phyloP scores from a whole-genome alignment of 1,140 invertebrate species.

The Mercenaria mercenaria region DNA sequence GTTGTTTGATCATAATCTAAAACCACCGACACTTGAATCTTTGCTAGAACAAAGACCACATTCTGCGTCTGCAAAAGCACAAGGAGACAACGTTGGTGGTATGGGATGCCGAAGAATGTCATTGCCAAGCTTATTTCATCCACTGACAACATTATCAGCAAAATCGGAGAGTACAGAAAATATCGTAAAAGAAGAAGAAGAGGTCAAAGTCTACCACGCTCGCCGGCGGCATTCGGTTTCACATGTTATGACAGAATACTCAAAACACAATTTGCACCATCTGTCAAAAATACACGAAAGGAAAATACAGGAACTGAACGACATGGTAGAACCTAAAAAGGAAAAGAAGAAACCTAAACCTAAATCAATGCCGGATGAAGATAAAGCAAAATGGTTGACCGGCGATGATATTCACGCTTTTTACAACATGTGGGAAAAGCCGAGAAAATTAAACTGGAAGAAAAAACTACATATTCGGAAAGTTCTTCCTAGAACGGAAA shows the following conservation, averaged over 20 bases:
- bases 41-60: neutral
- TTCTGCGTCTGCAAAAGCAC: neutral
- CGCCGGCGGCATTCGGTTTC: neutral
- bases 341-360: neutral
- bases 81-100: neutral
- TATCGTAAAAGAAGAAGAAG: neutral
- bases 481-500: neutral
- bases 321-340: neutral
- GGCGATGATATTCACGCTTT: conserved; percentile 12
- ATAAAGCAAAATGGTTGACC: neutral
- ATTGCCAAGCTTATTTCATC: conserved; percentile 43
- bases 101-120: neutral
- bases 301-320: neutral
- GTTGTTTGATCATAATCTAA: neutral
- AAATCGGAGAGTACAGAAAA: neutral
- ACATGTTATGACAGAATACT: conserved; percentile 21
- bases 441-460: neutral
- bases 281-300: neutral
- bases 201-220: neutral
- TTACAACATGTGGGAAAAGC: conserved; percentile 1
- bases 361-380: neutral
- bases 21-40: neutral
- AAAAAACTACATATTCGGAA: neutral
- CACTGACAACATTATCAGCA: neutral
- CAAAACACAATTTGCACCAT: conserved; percentile 10